Evolutionary conservation across 2,888 invertebrate species (phyloP), one percentile per base, ranked within the genome.

Genomic region (Drosophila maculinotata): DNA sequence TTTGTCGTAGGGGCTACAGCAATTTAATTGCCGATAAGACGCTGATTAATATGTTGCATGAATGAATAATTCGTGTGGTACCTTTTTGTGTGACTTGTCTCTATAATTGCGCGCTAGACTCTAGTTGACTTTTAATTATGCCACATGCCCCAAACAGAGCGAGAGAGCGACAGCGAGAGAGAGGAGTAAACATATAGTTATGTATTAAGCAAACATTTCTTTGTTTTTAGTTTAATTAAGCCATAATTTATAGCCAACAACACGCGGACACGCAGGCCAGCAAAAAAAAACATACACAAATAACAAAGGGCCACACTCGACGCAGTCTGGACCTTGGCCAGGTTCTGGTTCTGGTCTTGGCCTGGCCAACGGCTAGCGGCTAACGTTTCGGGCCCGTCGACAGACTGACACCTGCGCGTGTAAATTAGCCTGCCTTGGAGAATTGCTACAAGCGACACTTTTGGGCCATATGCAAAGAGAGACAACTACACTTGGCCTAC

Each of bases 231-330:
- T 84, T 83, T 87, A 83, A 83, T 83, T 83, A 83, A 83, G 83
- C 83, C 85, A 83, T 83, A 83, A 83, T 83, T 83, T 83, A 83
- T 83, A 66, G 85, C 79, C 79, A 71, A 71, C 70, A 80, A 73
- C 84, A 85, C 69, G 72, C 76, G 76, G 79, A 81, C 85, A 80
- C 85, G 79, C 85, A 85, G 76, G n/a, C 57, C 51, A 42, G 62
- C 41, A n/a, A 52, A 70, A 64, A 48, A 25, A 14, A 26, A 6
- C 17, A 25, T 12, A 41, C 26, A 42, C 20, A 38, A 12, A 14
- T 31, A 53, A 33, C 54, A 69, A 68, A 56, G 69, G 87, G 78
- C 81, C 84, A 84, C 74, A 77, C 79, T 82, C 68, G 79, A 53
- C 25, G 79, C 36, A 31, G 20, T 17, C 35, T n/a, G 17, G 8